Evolutionary conservation across 2,113 vertebrate species (phyloP).

Genomic region (Nasalis larvatus): DNA sequence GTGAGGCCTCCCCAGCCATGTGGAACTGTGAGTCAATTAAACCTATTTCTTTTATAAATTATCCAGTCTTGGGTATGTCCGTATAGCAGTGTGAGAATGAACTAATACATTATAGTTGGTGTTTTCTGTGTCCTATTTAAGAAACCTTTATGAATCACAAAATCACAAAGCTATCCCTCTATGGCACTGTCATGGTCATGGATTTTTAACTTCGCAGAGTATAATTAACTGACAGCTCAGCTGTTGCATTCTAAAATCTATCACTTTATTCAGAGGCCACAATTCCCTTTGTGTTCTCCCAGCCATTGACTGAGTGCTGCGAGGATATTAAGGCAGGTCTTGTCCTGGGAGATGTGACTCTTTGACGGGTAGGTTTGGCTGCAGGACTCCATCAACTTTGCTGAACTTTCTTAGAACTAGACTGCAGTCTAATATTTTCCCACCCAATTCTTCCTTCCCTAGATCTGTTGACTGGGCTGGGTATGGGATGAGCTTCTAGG

Average conservation of each 20-base stretch:
- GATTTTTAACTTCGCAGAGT: not conserved
- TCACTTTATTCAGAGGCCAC: not conserved
- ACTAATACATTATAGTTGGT: not conserved
- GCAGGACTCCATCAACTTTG: not conserved
- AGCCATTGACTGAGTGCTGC: not conserved
- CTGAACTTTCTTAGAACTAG: not conserved
- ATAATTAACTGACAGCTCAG: not conserved
- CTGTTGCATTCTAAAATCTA: not conserved
- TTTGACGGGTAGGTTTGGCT: not conserved
- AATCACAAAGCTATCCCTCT: not conserved
- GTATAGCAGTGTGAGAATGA: too few relatives aligned
- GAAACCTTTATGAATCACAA: not conserved
- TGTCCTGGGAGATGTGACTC: not conserved
- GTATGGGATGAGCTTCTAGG: accelerated
- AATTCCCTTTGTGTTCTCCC: not conserved
- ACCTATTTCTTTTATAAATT: too few relatives aligned
- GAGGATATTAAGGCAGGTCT: not conserved
- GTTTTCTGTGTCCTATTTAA: not conserved
- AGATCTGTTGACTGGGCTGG: not conserved
- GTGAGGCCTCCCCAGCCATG: too few relatives aligned
- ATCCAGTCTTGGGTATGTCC: too few relatives aligned
- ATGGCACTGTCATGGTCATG: not conserved
- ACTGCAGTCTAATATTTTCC: not conserved
- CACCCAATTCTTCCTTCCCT: not conserved
- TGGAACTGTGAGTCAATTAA: too few relatives aligned